Conservation (phyloP, 2,888 invertebrate genomes). For the Liodrosophila aerea region DNA sequence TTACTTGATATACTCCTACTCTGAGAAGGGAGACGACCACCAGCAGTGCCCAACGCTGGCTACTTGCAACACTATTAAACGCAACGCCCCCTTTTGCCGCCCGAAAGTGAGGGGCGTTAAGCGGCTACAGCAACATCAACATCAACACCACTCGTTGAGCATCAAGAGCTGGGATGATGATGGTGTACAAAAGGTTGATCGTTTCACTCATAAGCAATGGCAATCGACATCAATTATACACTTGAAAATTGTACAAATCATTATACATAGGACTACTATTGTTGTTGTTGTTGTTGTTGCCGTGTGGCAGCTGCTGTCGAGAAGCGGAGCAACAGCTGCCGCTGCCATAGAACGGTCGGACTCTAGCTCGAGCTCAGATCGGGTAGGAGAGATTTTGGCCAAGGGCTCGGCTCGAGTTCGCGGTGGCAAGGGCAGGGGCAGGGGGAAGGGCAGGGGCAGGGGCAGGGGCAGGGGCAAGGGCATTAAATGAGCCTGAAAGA, state of each 20-base stretch:
- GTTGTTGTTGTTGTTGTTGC: slow-evolving; percentile 5
- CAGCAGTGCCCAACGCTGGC: slow-evolving; percentile 9
- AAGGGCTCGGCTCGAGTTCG: slow-evolving; percentile 21
- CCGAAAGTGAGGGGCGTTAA: slow-evolving; percentile 34
- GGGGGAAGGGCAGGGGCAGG: not conserved
- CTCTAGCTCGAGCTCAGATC: slow-evolving; percentile 10
- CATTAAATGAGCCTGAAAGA: not conserved
- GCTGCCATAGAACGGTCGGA: not conserved
- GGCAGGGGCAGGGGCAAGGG: not conserved
- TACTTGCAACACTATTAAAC: slow-evolving; percentile 20
- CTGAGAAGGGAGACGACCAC: no score
- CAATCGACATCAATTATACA: slow-evolving; percentile 64
- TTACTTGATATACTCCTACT: no score
- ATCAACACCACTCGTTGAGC: slow-evolving; percentile 6
- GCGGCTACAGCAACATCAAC: slow-evolving; percentile 24
- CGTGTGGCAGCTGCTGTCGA: slow-evolving; percentile 40
- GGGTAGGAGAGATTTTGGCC: not conserved
- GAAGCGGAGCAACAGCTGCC: slow-evolving; percentile 25
- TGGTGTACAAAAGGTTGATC: slow-evolving; percentile 26
- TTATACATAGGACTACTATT: slow-evolving; percentile 18
- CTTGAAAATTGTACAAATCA: slow-evolving; percentile 58
- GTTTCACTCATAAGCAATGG: slow-evolving; percentile 31
- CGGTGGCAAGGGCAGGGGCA: not conserved
- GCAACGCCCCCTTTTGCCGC: slow-evolving; percentile 12
- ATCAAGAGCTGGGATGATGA: slow-evolving; percentile 6